Percentiles rank a stretch among this genome's conserved stretches.
Conservation (phyloP, 1,140 invertebrate genomes). For the Caligus rogercresseyi region DNA sequence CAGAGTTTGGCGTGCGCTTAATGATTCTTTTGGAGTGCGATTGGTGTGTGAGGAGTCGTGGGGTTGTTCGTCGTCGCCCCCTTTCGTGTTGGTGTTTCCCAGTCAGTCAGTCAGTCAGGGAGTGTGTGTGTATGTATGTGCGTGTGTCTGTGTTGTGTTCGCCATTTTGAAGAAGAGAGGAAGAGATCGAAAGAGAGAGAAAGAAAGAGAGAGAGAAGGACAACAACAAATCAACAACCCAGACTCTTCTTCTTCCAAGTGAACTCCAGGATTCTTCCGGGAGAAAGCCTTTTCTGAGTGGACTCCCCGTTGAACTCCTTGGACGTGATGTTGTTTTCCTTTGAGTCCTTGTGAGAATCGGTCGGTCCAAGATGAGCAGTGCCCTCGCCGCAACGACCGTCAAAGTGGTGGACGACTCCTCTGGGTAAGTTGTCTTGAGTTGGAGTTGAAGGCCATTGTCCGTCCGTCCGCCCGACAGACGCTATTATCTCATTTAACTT, state of each 20-base stretch:
- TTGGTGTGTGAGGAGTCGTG: too few relatives aligned
- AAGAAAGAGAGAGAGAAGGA: constrained; percentile 10
- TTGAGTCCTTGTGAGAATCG: not conserved
- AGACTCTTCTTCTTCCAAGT: too few relatives aligned
- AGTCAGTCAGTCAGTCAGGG: too few relatives aligned
- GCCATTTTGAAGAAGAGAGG: not conserved
- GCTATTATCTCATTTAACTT: too few relatives aligned
- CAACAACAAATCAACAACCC: too few relatives aligned
- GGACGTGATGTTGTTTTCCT: not conserved
- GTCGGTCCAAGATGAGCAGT: not conserved
- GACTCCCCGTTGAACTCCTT: not conserved
- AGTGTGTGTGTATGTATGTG: not conserved
- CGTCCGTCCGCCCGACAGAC: too few relatives aligned
- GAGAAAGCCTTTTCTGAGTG: not conserved
- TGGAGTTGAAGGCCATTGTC: not conserved
- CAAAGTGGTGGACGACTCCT: not conserved
- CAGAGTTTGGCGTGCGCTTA: too few relatives aligned
- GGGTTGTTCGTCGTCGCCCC: too few relatives aligned
- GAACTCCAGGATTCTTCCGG: not conserved
- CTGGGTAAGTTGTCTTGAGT: not conserved
- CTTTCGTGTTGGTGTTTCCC: too few relatives aligned
- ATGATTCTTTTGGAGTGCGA: too few relatives aligned
- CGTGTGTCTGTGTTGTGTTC: not conserved
- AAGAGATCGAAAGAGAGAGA: not conserved
- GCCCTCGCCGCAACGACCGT: not conserved